These are phyloP conservation scores for Melanostoma scalare DNA, from an alignment of 2,888 invertebrate species.

Conservation along the genomic window DNA sequence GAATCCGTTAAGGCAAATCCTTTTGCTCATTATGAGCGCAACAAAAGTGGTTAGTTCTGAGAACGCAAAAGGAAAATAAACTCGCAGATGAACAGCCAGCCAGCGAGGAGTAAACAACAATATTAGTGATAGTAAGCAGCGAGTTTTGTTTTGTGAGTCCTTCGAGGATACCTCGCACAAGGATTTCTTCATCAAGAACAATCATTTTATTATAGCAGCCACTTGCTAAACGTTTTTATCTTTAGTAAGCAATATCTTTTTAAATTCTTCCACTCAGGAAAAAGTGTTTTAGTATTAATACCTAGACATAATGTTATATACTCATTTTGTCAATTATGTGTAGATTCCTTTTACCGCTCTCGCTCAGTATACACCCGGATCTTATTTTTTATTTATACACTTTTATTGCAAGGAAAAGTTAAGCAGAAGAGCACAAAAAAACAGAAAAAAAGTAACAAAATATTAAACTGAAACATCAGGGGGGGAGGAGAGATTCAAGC, in stretches of 20 bases:
- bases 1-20: constrained; percentile 50
- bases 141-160: constrained; percentile 53
- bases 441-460: constrained; percentile 24
- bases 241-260: constrained; percentile 60
- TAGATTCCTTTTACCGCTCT: constrained; percentile 12
- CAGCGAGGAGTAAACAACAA: constrained; percentile 12
- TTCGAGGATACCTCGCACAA: constrained; percentile 57
- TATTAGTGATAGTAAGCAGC: constrained; percentile 20
- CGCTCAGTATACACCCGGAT: background rate
- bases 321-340: constrained; percentile 27
- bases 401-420: constrained; percentile 49
- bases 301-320: background rate
- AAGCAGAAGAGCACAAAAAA: constrained; percentile 19
- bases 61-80: background rate
- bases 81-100: constrained; percentile 4
- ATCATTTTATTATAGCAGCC: constrained; percentile 68
- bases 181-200: constrained; percentile 55
- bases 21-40: constrained; percentile 48
- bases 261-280: constrained; percentile 56
- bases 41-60: constrained; percentile 29
- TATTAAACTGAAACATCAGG: constrained; percentile 10
- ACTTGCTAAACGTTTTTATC: constrained; percentile 71
- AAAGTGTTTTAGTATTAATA: constrained; percentile 47
- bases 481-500: constrained; percentile 38
- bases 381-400: constrained; percentile 66